Conservation (phyloP, 2,113 vertebrate genomes). For the Microcebus tavaratra region DNA sequence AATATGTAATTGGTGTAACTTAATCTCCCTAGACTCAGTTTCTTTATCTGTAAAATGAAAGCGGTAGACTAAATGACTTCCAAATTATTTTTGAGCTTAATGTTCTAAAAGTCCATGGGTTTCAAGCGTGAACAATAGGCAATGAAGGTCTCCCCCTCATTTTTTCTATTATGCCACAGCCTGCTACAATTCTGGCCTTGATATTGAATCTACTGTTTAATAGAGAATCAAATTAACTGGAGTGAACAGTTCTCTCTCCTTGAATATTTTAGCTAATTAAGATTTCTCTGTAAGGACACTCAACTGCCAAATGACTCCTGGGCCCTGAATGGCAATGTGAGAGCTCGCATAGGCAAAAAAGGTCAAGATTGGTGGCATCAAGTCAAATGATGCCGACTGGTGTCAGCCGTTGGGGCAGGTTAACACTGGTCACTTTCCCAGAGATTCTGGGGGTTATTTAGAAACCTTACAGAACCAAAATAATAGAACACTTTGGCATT, state of each 20-base stretch:
- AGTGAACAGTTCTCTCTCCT: background rate
- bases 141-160: background rate
- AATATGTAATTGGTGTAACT: background rate
- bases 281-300: background rate
- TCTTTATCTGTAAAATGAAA: conserved; percentile 25
- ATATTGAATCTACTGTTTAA: background rate
- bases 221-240: background rate
- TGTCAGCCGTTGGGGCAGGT: background rate
- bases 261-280: background rate
- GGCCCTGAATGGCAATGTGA: background rate
- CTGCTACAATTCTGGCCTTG: background rate
- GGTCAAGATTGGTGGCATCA: background rate
- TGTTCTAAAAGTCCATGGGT: background rate
- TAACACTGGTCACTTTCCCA: background rate
- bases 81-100: background rate
- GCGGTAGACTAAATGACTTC: background rate
- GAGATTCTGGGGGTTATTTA: background rate
- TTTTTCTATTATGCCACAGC: background rate
- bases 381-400: background rate
- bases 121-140: background rate
- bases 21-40: background rate
- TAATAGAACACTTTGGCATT: background rate
- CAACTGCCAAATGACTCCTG: background rate
- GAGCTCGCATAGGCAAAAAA: background rate
- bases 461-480: background rate